Evolutionary conservation across 2,113 vertebrate genomes (phyloP).

Genomic region (Spilogale gracilis): DNA sequence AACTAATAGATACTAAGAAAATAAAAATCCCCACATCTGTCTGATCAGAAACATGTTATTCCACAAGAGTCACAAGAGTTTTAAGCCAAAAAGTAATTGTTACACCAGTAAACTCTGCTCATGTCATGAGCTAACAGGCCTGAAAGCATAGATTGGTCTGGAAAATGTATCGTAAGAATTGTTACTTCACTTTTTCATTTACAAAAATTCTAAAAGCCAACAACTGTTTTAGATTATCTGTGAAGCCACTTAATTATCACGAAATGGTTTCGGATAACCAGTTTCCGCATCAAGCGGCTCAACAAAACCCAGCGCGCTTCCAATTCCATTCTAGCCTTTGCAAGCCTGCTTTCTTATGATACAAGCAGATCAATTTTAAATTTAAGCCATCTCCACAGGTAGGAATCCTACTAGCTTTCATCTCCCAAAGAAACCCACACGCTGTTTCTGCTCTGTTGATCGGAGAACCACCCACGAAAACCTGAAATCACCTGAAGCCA

Average conservation of each 20-base stretch:
- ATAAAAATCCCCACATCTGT: neutral
- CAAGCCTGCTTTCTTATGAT: neutral
- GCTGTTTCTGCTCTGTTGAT: neutral
- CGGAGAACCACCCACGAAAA: conserved; percentile 18
- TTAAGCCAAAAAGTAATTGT: conserved; percentile 36
- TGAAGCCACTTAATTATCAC: conserved; percentile 40
- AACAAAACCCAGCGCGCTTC: conserved; percentile 54
- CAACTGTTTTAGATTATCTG: conserved; percentile 61
- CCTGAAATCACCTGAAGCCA: neutral
- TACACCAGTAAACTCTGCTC: neutral
- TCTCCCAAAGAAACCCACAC: neutral
- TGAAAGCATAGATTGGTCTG: conserved; percentile 41
- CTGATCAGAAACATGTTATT: conserved; percentile 18
- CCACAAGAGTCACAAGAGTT: neutral
- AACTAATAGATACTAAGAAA: conserved; percentile 31
- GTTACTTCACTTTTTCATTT: conserved; percentile 61
- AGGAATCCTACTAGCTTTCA: neutral
- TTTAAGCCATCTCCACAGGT: neutral
- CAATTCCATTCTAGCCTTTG: neutral
- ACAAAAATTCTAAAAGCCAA: conserved; percentile 68
- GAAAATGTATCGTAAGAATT: conserved; percentile 2
- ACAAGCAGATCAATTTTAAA: conserved; percentile 21
- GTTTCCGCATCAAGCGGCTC: conserved; percentile 50
- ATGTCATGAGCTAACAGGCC: neutral
- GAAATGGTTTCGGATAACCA: conserved; percentile 31